Evolutionary conservation across 2,888 invertebrate species (phyloP).

Genomic region (Calliopum simillimum): DNA sequence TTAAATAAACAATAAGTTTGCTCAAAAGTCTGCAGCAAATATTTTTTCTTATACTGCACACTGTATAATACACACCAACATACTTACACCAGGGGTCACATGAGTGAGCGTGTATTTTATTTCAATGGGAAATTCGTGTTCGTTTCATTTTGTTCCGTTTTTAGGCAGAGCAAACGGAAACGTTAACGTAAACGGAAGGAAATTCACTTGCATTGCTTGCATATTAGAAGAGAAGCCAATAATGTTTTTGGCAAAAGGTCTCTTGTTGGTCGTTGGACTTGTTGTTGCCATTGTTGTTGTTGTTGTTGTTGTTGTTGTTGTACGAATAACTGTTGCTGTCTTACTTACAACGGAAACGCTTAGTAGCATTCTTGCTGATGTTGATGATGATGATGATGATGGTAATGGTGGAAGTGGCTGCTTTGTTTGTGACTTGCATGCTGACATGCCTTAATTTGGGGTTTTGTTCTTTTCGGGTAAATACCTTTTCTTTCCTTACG

Average conservation of each 20-base stretch:
- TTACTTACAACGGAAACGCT: constrained; percentile 22
- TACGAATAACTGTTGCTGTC: neutral
- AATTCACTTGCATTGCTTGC: constrained; percentile 26
- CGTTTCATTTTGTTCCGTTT: neutral
- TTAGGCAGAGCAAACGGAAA: constrained; percentile 16
- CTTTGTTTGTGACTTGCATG: constrained; percentile 21
- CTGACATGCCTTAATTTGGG: neutral
- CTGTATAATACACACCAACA: constrained; percentile 40
- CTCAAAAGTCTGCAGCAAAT: too few relatives aligned
- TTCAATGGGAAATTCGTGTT: constrained; percentile 20
- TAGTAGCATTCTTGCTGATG: constrained; percentile 9
- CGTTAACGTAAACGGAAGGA: constrained; percentile 12
- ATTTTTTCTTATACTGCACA: too few relatives aligned
- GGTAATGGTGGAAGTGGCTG: neutral
- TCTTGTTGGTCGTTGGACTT: neutral
- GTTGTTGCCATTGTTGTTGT: neutral
- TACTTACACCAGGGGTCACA: neutral
- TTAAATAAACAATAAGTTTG: too few relatives aligned
- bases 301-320: constrained; percentile 9
- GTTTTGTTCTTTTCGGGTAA: neutral
- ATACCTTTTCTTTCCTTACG: neutral
- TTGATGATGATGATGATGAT: neutral
- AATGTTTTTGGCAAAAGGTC: constrained; percentile 17
- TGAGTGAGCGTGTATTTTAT: neutral
- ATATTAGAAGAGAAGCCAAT: constrained; percentile 20